Base-by-base conservation (phyloP, 2,797 vertebrate species). In the Lacerta viridis region DNA sequence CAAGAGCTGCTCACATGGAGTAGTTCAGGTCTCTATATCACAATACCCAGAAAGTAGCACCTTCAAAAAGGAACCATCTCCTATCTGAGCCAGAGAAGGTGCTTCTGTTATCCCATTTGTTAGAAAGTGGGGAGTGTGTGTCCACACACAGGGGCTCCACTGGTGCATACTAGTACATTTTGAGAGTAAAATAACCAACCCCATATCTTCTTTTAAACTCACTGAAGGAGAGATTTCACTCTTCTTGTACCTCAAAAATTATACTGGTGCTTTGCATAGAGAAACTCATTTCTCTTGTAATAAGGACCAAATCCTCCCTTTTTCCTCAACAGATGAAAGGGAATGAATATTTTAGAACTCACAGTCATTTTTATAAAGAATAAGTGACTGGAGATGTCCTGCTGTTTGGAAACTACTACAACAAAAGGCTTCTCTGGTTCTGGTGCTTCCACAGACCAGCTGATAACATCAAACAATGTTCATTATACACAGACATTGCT, bases 231-330 rank as follows among this genome's bases (percentile, higher is more conserved):
- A 13, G 55, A 20, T 13, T 68, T 68, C 39, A 7, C 13, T 84
- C 15, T 50, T 41, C 18, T 61, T n/a, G 33, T 79, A 61, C 41
- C 39, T 84, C 66, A 71, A 68, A 39, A 10, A 7, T 71, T 41
- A n/a, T 33, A n/a, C 41, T 64, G 83, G 68, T 84, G 83, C 87
- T 88, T 88, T 74, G 83, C 46, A 39, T 39, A 46, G 61, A 88
- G 17, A 72, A n/a, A 33, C 79, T 76, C 29, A 6, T 46, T 82
- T 81, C 69, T 87, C 50, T 82, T 46, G 41, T 39, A 66, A 81
- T 7, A 50, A 81, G 27, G 80, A 87, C 80, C 80, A 87, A 83
- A 83, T 83, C 41, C 72, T 29, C 39, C 27, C n/a, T 23, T 74
- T 64, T 18, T 87, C 64, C 13, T 79, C 66, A 5, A 1, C 5